Conservation (phyloP, 2,113 vertebrate genomes). For the Perccottus glenii region DNA sequence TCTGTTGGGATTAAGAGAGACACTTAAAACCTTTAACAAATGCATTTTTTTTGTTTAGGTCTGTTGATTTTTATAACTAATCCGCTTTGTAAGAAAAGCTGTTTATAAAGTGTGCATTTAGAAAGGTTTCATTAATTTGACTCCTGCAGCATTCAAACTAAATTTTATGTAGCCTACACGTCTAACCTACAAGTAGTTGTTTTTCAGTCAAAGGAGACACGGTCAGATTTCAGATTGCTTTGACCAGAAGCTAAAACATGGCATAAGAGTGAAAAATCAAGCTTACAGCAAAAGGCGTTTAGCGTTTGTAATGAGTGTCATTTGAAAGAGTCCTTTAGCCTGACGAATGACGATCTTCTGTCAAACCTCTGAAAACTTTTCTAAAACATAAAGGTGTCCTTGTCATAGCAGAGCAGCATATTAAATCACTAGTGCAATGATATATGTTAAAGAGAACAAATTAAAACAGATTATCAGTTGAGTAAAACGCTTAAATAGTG, state of each 20-base stretch:
- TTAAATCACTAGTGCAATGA: not conserved
- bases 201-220: too few species aligned
- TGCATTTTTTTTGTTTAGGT: too few species aligned
- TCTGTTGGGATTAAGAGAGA: constrained; percentile 45
- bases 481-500: not conserved
- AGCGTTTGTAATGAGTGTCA: not conserved
- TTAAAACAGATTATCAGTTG: not conserved
- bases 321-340: too few species aligned
- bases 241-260: not conserved
- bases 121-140: too few species aligned
- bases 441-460: fast-evolving
- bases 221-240: too few species aligned
- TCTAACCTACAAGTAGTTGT: too few species aligned
- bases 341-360: not conserved
- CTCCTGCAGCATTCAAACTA: too few species aligned
- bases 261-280: not conserved
- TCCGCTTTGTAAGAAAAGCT: too few species aligned
- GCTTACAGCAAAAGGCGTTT: not conserved
- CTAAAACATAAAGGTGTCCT: not conserved
- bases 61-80: too few species aligned
- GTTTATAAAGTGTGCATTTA: too few species aligned
- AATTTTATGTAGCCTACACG: too few species aligned
- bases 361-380: constrained; percentile 43
- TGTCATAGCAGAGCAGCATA: not conserved
- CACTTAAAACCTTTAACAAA: not conserved